Evolutionary conservation across 92 coral and sea anemone genomes (phyloP), one percentile per base, ranked within the genome.

Genomic region (Zoanthus sansibaricus): DNA sequence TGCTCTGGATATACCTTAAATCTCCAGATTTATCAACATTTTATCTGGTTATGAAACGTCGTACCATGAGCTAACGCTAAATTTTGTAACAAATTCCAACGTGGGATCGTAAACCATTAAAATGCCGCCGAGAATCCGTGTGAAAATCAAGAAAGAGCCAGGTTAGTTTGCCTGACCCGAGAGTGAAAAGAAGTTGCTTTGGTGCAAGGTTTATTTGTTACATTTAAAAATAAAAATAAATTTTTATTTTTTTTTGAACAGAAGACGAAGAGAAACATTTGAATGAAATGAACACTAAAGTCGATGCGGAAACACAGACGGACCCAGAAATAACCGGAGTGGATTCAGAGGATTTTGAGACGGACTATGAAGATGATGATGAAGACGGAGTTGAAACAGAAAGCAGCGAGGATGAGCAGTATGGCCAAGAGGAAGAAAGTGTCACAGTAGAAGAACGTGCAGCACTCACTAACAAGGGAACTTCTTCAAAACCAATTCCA

Each of bases 301-400:
- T 78, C 7, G 98, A 94, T 73, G 98, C 89, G 0, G 93, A 86
- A 20, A 94, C 98, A 3, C 98, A 94, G 75, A 94, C 98, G 20
- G 98, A 94, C 87, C 98, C 98, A 15, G 98, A 92, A 84, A 94
- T 94, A 58, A 94, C 98, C 61, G 98, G 98, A 3, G 93, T 94
- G 21, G 98, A 94, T 83, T 95, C 98, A 7, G 98, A 94, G 67
- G 98, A 94, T 78, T 94, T 94, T 87, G 98, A 94, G 78, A 93
- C 93, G 74, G 98, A 89, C 37, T 92, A 86, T 37, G 90, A 86
- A 73, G 86, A 90, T 83, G 87, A 86, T 13, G 95, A 80, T 20
- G 97, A 91, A 48, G 98, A 90, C 70, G 97, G 86, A 73, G 89
- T 90, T 4, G 98, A 93, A 64, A 88, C 93, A 75, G 94, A 87